Evolutionary conservation across 2,888 invertebrate species (phyloP).

Genomic region (Acrobasis suavella): DNA sequence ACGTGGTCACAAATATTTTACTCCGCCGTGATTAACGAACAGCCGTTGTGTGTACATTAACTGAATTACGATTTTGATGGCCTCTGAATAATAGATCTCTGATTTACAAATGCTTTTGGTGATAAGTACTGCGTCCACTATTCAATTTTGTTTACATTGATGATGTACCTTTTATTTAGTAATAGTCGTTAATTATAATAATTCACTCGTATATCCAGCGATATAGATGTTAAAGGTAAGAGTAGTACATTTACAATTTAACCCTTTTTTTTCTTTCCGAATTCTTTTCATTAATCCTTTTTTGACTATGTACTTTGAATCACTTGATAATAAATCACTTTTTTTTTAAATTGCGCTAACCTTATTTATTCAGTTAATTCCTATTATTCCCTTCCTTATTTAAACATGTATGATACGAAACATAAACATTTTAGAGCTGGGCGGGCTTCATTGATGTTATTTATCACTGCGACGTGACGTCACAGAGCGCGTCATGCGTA

Average conservation of each 20-base stretch:
- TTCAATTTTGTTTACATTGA: not conserved
- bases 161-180: too few species aligned
- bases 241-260: too few species aligned
- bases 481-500: constrained; percentile 19
- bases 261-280: too few species aligned
- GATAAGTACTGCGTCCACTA: not conserved
- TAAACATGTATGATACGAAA: constrained; percentile 14
- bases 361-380: constrained; percentile 7
- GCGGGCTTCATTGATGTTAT: constrained; percentile 29
- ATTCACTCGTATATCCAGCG: too few species aligned
- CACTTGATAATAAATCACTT: not conserved
- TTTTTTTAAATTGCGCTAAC: too few species aligned
- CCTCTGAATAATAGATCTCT: constrained; percentile 12
- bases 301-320: not conserved
- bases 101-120: constrained; percentile 12
- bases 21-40: constrained; percentile 23
- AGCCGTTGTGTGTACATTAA: constrained; percentile 5
- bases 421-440: constrained; percentile 27
- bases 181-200: too few species aligned
- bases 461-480: constrained; percentile 27
- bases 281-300: too few species aligned
- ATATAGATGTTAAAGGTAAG: too few species aligned
- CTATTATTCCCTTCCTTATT: not conserved
- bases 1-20: constrained; percentile 27
- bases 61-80: constrained; percentile 16